Conservation (phyloP, 2,888 invertebrate species). For the Folsomia manolachei region DNA sequence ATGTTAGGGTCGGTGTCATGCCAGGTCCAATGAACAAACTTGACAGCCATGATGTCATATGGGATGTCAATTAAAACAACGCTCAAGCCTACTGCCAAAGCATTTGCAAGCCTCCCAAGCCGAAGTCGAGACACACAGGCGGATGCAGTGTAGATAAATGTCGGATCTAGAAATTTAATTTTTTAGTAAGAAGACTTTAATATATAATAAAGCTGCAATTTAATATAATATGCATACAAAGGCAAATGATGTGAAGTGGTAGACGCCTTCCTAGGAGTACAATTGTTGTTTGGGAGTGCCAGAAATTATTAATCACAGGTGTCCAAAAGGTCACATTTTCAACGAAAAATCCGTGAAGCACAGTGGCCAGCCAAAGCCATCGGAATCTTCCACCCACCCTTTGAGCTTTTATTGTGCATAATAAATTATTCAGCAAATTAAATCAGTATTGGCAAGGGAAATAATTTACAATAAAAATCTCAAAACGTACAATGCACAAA, state of each 20-base stretch:
- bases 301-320: conserved; percentile 76
- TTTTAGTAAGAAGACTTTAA: background rate
- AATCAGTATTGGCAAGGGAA: background rate
- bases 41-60: conserved; percentile 74
- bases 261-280: conserved; percentile 69
- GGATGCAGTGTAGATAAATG: conserved; percentile 58
- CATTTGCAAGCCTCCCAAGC: conserved; percentile 57
- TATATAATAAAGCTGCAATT: conserved; percentile 4
- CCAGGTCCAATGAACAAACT: conserved; percentile 81
- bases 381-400: conserved; percentile 70
- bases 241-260: conserved; percentile 69
- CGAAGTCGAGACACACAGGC: conserved; percentile 57
- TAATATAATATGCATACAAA: conserved; percentile 62
- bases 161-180: conserved; percentile 54
- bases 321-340: conserved; percentile 69
- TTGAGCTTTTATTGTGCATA: conserved; percentile 62
- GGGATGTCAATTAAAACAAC: conserved; percentile 73
- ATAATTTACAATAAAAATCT: conserved; percentile 2
- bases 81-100: conserved; percentile 61
- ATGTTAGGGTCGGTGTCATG: conserved; percentile 72
- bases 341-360: conserved; percentile 70
- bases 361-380: conserved; percentile 69
- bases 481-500: conserved; percentile 64
- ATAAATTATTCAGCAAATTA: background rate
- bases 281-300: conserved; percentile 75